These are phyloP conservation scores for Hymenochirus boettgeri DNA, from an alignment of 2,113 vertebrate genomes.

Conservation along the genomic window DNA sequence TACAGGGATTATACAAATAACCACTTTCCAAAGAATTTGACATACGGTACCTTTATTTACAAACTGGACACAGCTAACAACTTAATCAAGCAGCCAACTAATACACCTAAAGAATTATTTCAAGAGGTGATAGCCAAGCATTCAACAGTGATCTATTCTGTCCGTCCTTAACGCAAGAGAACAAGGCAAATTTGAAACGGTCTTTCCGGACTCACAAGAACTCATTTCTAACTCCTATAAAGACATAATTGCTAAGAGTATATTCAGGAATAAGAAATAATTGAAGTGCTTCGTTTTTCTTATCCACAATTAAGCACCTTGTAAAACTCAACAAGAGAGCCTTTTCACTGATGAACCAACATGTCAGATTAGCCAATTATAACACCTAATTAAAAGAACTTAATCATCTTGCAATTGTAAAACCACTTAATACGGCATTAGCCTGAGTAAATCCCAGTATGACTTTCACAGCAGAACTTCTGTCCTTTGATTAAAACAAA, in stretches of 20 bases:
- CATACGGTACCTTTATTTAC: too few relatives aligned
- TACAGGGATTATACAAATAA: too few relatives aligned
- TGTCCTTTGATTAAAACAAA: constrained; percentile 43
- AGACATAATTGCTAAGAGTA: constrained; percentile 34
- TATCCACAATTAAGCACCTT: constrained; percentile 43
- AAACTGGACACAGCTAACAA: too few relatives aligned
- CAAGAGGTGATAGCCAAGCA: neutral
- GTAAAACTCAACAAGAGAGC: constrained; percentile 40
- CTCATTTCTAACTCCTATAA: constrained; percentile 29
- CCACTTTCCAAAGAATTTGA: too few relatives aligned
- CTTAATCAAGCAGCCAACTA: too few relatives aligned
- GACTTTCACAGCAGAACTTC: constrained; percentile 39
- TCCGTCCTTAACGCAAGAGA: constrained; percentile 1
- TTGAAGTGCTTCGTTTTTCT: constrained; percentile 42
- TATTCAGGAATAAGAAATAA: constrained; percentile 42
- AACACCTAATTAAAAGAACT: constrained; percentile 44
- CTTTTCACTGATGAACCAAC: constrained; percentile 43
- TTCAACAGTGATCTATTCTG: constrained; percentile 8
- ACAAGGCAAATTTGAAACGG: constrained; percentile 7
- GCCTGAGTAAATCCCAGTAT: constrained; percentile 41
- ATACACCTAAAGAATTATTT: too few relatives aligned
- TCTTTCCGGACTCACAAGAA: constrained; percentile 18
- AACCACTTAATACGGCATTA: constrained; percentile 41
- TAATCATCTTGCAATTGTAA: constrained; percentile 43
- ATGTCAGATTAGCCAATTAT: constrained; percentile 43